These are phyloP conservation scores for Eilema caniola DNA, from an alignment of 2,888 invertebrate genomes.

Conservation along the genomic window DNA sequence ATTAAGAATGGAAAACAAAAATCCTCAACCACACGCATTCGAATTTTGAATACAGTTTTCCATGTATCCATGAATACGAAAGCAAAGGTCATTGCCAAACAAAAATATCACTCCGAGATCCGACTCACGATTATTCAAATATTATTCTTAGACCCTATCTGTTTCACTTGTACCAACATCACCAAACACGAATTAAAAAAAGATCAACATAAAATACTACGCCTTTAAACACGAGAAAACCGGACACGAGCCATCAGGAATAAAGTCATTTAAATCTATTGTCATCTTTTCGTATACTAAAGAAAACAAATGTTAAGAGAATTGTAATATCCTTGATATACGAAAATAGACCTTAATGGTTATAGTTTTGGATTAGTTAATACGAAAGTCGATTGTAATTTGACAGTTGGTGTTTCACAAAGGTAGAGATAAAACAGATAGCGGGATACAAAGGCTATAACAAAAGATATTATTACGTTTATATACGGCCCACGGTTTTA, in stretches of 20 bases:
- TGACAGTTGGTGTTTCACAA: slow-evolving; percentile 61
- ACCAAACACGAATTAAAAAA: slow-evolving; percentile 63
- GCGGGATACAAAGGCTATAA: slow-evolving; percentile 75
- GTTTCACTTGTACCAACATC: slow-evolving; percentile 78
- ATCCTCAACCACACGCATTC: slow-evolving; percentile 24
- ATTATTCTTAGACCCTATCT: slow-evolving; percentile 63
- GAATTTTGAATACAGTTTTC: slow-evolving; percentile 42
- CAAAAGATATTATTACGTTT: slow-evolving; percentile 77
- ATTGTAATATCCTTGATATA: slow-evolving; percentile 22
- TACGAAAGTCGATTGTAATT: slow-evolving; percentile 23
- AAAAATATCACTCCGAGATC: slow-evolving; percentile 54
- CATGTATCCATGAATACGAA: slow-evolving; percentile 44
- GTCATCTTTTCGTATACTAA: slow-evolving; percentile 72
- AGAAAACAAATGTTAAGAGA: slow-evolving; percentile 55
- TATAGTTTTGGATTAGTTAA: background rate
- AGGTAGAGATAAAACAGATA: slow-evolving; percentile 81
- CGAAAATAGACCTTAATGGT: slow-evolving; percentile 50
- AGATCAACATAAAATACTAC: slow-evolving; percentile 75
- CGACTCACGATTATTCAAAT: slow-evolving; percentile 63
- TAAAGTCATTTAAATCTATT: slow-evolving; percentile 84
- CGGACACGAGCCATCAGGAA: slow-evolving; percentile 74
- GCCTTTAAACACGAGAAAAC: slow-evolving; percentile 68
- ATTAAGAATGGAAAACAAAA: background rate
- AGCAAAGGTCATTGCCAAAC: slow-evolving; percentile 59
- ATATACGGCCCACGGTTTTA: slow-evolving; percentile 59